Percentiles rank a stretch among this genome's conserved stretches.
phyloP scores from a whole-genome alignment of 2,797 vertebrate genomes.

The Paguma larvata region DNA sequence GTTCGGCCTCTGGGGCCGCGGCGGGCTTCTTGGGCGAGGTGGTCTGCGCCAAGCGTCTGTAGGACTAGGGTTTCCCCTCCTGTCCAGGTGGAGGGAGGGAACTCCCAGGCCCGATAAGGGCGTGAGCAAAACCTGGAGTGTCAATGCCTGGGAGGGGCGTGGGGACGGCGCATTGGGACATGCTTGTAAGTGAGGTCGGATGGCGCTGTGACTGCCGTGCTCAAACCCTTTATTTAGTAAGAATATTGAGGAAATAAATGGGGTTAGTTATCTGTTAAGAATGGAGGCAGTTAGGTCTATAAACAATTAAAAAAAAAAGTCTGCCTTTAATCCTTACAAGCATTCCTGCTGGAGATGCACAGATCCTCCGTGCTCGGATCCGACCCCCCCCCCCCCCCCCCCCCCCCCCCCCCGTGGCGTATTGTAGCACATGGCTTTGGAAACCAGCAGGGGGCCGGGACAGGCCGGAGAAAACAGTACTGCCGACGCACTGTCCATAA shows the following conservation, averaged over 20 bases:
- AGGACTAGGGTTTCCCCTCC: not conserved
- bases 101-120: not conserved
- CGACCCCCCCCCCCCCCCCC: not conserved
- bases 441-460: not conserved
- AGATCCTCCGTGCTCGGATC: not conserved
- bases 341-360: not conserved
- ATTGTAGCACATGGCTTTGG: not conserved
- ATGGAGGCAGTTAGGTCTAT: not conserved
- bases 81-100: not conserved
- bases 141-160: not conserved
- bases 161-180: not conserved
- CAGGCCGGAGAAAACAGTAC: not conserved
- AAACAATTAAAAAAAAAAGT: not conserved
- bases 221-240: constrained; percentile 1
- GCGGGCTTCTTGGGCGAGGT: not conserved
- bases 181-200: not conserved
- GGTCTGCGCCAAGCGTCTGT: not conserved
- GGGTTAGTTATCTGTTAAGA: not conserved
- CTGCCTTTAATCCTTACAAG: not conserved
- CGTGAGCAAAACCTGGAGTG: not conserved
- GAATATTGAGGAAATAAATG: constrained; percentile 16
- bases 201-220: not conserved
- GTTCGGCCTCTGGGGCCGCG: not conserved
- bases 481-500: not conserved
- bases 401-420: not conserved